A percentile compares a stretch with the other conserved stretches of the same genome.
These are phyloP conservation scores for Apistogramma diplotaenia DNA, from an alignment of 2,113 vertebrate species.

Conservation along the genomic window DNA sequence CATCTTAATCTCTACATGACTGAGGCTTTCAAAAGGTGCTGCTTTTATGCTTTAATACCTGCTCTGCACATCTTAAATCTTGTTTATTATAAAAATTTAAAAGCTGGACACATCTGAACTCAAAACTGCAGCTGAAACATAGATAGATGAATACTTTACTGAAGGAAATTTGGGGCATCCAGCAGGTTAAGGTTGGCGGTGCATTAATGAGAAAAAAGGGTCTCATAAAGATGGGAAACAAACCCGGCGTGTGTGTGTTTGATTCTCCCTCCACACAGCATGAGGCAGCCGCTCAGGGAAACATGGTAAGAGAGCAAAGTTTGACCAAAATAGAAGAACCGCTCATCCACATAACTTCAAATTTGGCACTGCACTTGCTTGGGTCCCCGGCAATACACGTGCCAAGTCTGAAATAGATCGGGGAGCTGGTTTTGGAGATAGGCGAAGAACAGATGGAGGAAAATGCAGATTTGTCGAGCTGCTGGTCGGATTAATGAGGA, in stretches of 20 bases:
- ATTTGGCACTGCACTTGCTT: neutral
- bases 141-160: too few species aligned
- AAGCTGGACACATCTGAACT: too few species aligned
- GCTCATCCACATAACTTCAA: neutral
- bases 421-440: neutral
- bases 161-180: too few species aligned
- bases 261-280: neutral
- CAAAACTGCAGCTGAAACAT: too few species aligned
- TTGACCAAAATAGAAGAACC: neutral
- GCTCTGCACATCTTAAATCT: too few species aligned
- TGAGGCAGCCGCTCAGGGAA: neutral
- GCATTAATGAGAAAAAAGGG: neutral
- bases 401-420: neutral
- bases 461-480: neutral
- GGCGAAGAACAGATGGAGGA: neutral
- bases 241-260: neutral
- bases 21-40: too few species aligned
- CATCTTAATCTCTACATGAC: too few species aligned
- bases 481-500: neutral
- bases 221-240: neutral
- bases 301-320: neutral
- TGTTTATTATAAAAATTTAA: too few species aligned
- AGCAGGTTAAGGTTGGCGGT: neutral
- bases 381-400: accelerated
- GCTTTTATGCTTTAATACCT: too few species aligned